Percentiles rank a stretch among this genome's conserved stretches.
Conservation (phyloP, 2,888 invertebrate genomes). For the Papilio elwesi region DNA sequence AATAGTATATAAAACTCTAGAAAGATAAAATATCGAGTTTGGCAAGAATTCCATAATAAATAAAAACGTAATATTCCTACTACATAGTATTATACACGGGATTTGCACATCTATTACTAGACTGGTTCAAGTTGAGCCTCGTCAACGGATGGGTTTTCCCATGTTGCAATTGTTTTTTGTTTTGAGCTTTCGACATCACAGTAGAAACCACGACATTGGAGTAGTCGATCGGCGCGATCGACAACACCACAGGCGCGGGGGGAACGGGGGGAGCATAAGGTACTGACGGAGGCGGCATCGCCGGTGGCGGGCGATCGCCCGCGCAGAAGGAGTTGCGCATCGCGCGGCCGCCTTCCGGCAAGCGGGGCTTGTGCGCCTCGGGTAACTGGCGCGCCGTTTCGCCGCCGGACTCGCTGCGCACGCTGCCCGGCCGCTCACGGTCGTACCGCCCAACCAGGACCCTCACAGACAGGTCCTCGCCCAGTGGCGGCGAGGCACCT, state of each 20-base stretch:
- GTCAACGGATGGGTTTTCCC: slow-evolving; percentile 96
- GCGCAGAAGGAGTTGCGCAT: slow-evolving; percentile 54
- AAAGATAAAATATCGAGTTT: slow-evolving; percentile 83
- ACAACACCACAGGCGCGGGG: slow-evolving; percentile 68
- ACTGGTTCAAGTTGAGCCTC: slow-evolving; percentile 91
- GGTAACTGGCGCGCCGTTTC: slow-evolving; percentile 47
- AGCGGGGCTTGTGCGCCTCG: slow-evolving; percentile 48
- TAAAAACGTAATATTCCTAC: slow-evolving; percentile 80
- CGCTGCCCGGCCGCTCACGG: slow-evolving; percentile 48
- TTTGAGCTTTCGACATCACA: slow-evolving; percentile 88
- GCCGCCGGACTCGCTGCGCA: slow-evolving; percentile 56
- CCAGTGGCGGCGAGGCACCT: slow-evolving; percentile 76
- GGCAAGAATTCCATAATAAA: slow-evolving; percentile 84
- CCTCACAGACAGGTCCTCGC: slow-evolving; percentile 85
- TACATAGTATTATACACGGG: slow-evolving; percentile 96
- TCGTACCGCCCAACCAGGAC: slow-evolving; percentile 87
- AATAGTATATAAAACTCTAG: slow-evolving; percentile 83
- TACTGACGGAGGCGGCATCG: slow-evolving; percentile 51
- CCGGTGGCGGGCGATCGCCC: slow-evolving; percentile 53
- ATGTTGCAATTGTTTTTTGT: slow-evolving; percentile 93
- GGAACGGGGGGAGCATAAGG: slow-evolving; percentile 62
- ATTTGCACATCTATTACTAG: slow-evolving; percentile 88
- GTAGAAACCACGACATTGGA: slow-evolving; percentile 86
- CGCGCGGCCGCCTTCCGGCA: slow-evolving; percentile 51
- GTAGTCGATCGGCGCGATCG: slow-evolving; percentile 75